Conservation (phyloP, 2,113 vertebrate genomes). For the Gadus chalcogrammus region DNA sequence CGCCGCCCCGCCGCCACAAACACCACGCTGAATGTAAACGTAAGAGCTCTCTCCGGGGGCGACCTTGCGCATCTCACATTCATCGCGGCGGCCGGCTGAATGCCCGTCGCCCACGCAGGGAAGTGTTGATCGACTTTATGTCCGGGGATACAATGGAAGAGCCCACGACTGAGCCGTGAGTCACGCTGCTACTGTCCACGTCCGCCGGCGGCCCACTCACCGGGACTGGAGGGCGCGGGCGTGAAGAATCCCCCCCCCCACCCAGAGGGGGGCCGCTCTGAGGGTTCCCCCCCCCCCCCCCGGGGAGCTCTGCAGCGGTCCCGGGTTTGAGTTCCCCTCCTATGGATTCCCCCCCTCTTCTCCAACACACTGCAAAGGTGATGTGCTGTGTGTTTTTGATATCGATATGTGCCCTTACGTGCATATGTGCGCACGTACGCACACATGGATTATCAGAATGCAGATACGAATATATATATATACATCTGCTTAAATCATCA, state of each 20-base stretch:
- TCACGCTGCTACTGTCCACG: constrained; percentile 15
- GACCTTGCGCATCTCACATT: constrained; percentile 21
- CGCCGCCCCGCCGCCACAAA: constrained; percentile 14
- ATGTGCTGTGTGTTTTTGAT: no score
- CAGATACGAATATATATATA: constrained; percentile 29
- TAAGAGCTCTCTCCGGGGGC: constrained; percentile 5
- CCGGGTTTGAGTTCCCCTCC: no score
- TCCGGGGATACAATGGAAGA: constrained; percentile 20
- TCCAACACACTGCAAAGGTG: background rate
- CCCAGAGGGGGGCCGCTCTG: no score
- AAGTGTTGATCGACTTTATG: constrained; percentile 36
- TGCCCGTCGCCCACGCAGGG: constrained; percentile 19
- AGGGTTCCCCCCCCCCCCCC: no score
- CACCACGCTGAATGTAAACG: constrained; percentile 32
- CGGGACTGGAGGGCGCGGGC: no score
- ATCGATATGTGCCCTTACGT: no score
- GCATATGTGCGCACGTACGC: no score
- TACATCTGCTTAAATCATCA: no score
- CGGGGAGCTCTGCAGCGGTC: no score
- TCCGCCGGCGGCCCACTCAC: constrained; percentile 25
- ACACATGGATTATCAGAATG: constrained; percentile 17
- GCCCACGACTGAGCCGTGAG: constrained; percentile 35
- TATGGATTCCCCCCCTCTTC: no score
- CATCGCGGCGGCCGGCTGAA: constrained; percentile 15
- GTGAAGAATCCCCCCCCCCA: no score